Base-by-base conservation (phyloP, 2,113 vertebrate species). In the Chrysemys picta region DNA sequence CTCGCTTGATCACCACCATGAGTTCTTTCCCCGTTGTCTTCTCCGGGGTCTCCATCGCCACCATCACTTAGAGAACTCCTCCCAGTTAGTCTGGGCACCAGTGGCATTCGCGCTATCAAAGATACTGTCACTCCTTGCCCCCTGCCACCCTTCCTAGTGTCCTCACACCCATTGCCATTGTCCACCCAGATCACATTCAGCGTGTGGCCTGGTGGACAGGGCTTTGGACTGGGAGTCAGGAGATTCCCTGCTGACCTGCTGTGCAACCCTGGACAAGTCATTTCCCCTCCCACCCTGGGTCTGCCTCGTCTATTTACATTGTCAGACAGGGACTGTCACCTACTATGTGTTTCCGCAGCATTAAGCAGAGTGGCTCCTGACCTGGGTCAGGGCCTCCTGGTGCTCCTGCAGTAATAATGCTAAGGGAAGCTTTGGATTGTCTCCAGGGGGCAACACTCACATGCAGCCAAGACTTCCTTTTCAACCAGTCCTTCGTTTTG, bases 401-500 rank as follows among this genome's bases (percentile, higher is more conserved):
- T 42, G 72, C 24, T 76, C 45, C 19, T 50, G 11, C 57, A 16
- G 45, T 52, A 27, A 52, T 22, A 69, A 50, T 24, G 16, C 4
- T 47, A 65, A 81, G 9, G 35, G 52, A 53, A 13, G 17, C 52
- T n/a, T 22, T 81, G 80, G 31, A 31, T 6, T 81, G 21, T 29
- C 47, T 6, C 31, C 22, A 29, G 31, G 13, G 24, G 19, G 49
- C 82, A 78, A 35, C 25, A 89, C 98, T 98, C 96, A 99, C 98
- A 98, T 49, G 98, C 98, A 8, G 98, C 98, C 45, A 99, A 96
- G 52, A 98, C 94, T 54, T 98, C 98, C 93, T 97, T 99, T 95
- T 99, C 98, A 95, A 99, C 98, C n/a, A 97, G 96, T 21, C 97
- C 97, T 38, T 96, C 94, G 49, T 98, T 98, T 89, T 88, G 98